Evolutionary conservation across 2,888 invertebrate genomes (phyloP).

Genomic region (Lomographa bimaculata): DNA sequence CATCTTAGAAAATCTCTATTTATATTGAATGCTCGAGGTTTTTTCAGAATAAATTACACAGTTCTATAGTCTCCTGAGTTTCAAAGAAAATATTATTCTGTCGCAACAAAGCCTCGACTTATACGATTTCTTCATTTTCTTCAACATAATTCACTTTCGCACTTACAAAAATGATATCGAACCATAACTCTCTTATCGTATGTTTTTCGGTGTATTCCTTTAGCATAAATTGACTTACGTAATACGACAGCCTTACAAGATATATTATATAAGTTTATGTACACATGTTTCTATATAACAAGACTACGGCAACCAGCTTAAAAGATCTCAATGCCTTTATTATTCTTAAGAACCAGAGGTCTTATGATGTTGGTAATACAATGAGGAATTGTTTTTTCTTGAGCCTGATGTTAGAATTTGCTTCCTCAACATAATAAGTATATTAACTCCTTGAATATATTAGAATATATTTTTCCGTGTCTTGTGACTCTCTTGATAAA

Average conservation of each 20-base stretch:
- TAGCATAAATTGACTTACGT: conserved; percentile 56
- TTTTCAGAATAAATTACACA: too few species aligned
- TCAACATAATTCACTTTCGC: conserved; percentile 19
- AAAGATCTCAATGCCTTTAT: conserved; percentile 18
- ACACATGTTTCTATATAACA: conserved; percentile 47
- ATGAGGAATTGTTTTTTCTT: too few species aligned
- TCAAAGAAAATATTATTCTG: not conserved
- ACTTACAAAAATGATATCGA: conserved; percentile 30
- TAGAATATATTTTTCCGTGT: too few species aligned
- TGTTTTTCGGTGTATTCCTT: conserved; percentile 45
- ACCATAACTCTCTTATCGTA: conserved; percentile 42
- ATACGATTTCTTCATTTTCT: not conserved
- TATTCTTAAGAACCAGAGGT: conserved; percentile 6
- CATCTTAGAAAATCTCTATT: too few species aligned
- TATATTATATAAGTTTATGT: conserved; percentile 39
- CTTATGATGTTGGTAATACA: conserved; percentile 26
- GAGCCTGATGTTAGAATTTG: too few species aligned
- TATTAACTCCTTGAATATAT: too few species aligned
- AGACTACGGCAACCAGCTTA: conserved; percentile 31
- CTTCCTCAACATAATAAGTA: too few species aligned
- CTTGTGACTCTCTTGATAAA: too few species aligned
- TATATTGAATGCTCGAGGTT: too few species aligned
- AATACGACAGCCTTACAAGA: conserved; percentile 47
- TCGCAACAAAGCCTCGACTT: not conserved
- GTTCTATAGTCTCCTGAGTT: too few species aligned